Conservation (phyloP, 2,888 invertebrate genomes). For the Pristionchus mayeri region DNA sequence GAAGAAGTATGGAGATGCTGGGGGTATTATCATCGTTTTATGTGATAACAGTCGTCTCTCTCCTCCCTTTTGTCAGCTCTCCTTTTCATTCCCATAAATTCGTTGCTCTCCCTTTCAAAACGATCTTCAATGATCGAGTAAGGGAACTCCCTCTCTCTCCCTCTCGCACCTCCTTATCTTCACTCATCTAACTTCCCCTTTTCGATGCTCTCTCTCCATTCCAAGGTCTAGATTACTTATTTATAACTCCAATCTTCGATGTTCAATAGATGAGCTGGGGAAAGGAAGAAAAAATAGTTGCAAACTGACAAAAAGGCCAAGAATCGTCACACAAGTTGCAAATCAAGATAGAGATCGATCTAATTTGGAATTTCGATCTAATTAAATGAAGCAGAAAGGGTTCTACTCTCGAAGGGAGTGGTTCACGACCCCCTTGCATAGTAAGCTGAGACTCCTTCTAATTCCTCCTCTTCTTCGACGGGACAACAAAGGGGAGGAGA, state of each 20-base stretch:
- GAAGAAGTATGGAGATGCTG: background rate
- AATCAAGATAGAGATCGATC: background rate
- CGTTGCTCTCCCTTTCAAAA: background rate
- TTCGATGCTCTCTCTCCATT: background rate
- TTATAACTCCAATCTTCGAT: background rate
- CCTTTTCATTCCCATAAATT: constrained; percentile 11
- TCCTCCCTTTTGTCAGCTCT: background rate
- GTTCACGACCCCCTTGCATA: background rate
- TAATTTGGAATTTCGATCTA: constrained; percentile 19
- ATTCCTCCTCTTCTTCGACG: background rate
- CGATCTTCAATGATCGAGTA: constrained; percentile 30
- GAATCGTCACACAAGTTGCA: background rate
- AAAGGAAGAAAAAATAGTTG: background rate
- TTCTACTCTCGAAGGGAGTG: constrained; percentile 20
- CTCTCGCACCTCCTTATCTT: background rate
- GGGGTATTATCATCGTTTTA: constrained; percentile 6
- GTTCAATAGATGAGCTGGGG: background rate
- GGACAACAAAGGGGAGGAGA: background rate
- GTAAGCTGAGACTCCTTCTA: background rate
- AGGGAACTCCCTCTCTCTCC: background rate
- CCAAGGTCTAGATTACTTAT: constrained; percentile 19
- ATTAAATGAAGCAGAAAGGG: background rate
- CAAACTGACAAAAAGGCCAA: background rate
- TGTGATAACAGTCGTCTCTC: constrained; percentile 9
- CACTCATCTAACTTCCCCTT: background rate